These are phyloP conservation scores for Gila orcuttii DNA, from an alignment of 2,113 vertebrate species.

Conservation along the genomic window DNA sequence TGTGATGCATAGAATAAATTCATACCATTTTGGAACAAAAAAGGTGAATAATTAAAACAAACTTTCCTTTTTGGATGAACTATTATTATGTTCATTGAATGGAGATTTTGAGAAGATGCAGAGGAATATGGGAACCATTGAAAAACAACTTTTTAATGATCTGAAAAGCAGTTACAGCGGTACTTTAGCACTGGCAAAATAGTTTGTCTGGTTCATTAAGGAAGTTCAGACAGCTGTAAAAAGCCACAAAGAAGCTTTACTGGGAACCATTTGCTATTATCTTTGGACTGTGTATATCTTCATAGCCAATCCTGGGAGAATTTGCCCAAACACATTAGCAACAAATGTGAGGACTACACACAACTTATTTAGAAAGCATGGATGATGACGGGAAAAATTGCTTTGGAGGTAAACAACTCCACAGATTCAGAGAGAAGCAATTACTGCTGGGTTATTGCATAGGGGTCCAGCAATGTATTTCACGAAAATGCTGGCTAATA, in stretches of 20 bases:
- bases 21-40: not conserved
- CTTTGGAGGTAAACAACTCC: constrained; percentile 20
- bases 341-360: not conserved
- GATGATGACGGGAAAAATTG: constrained; percentile 7
- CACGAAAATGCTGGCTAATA: not conserved
- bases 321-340: constrained; percentile 8
- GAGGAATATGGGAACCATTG: not conserved
- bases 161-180: not conserved
- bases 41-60: not conserved
- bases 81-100: not conserved
- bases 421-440: constrained; percentile 28
- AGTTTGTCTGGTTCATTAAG: not conserved
- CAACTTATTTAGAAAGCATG: constrained; percentile 23
- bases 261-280: constrained; percentile 16
- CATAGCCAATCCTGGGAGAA: not conserved
- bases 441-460: constrained; percentile 22
- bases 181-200: not conserved
- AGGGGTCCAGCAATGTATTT: constrained; percentile 20
- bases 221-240: constrained; percentile 22
- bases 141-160: constrained; percentile 8
- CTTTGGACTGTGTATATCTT: not conserved
- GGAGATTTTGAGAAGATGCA: not conserved
- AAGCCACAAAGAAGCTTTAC: constrained; percentile 18
- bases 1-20: not conserved
- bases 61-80: not conserved